These are phyloP conservation scores for Seriola dumerili DNA, from an alignment of 2,113 vertebrate species.

Conservation along the genomic window DNA sequence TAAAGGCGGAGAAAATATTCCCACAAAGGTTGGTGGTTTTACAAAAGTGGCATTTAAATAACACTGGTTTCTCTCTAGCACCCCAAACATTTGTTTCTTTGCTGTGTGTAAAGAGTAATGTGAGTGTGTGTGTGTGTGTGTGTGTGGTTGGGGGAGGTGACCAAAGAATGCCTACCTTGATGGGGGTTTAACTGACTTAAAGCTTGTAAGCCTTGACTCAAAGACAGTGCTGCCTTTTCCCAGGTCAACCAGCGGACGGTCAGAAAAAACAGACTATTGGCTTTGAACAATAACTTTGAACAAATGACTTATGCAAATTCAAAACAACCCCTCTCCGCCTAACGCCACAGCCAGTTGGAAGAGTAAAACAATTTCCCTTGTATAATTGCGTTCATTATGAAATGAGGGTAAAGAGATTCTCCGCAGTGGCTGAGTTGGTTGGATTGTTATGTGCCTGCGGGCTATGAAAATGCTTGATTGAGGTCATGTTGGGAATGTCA, in stretches of 20 bases:
- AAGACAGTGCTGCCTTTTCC: conserved; percentile 22
- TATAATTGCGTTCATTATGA: conserved; percentile 70
- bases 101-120: conserved; percentile 21
- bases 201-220: conserved; percentile 40
- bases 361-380: conserved; percentile 42
- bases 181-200: conserved; percentile 58
- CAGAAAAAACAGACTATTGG: conserved; percentile 22
- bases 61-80: conserved; percentile 25
- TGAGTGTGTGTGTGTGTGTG: background rate
- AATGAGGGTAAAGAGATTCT: conserved; percentile 65
- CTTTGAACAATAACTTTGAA: conserved; percentile 40
- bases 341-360: conserved; percentile 17
- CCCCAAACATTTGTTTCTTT: conserved; percentile 22
- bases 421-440: conserved; percentile 54
- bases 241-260: background rate
- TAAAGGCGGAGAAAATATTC: background rate
- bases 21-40: conserved; percentile 1
- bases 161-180: conserved; percentile 49
- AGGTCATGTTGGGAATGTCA: conserved; percentile 74
- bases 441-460: conserved; percentile 64
- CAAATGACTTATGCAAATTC: conserved; percentile 38
- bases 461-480: conserved; percentile 76
- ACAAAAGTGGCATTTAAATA: conserved; percentile 7
- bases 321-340: conserved; percentile 21
- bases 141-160: conserved; percentile 44